A percentile compares a stretch with the other conserved stretches of the same genome.
Conservation (phyloP, 2,888 invertebrate genomes). For the Rugalucina vietnamica region DNA sequence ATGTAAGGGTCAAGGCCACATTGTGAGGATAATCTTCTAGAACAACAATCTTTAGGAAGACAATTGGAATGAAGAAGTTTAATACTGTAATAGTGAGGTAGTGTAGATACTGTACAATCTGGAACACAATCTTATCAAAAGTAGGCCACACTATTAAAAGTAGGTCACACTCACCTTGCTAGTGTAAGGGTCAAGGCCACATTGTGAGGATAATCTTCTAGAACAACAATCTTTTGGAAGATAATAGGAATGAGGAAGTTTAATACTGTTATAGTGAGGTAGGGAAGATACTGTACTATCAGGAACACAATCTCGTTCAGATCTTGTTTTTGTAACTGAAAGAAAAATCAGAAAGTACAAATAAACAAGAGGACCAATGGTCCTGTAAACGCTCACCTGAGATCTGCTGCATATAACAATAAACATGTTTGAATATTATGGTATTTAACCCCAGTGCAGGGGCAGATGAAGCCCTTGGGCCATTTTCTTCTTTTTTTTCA, state of each 20-base stretch:
- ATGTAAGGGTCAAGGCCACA: constrained; percentile 88
- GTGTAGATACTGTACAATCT: constrained; percentile 90
- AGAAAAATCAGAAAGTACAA: background rate
- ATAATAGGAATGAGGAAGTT: constrained; percentile 89
- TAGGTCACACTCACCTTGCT: constrained; percentile 85
- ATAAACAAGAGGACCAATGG: too few species aligned
- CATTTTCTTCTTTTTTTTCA: too few species aligned
- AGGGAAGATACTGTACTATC: constrained; percentile 90
- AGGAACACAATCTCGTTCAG: constrained; percentile 81
- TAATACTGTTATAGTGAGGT: constrained; percentile 88
- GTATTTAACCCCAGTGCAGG: too few species aligned
- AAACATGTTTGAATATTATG: too few species aligned
- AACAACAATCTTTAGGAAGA: constrained; percentile 89
- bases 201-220: constrained; percentile 91
- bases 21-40: constrained; percentile 91
- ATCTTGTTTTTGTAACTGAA: constrained; percentile 68
- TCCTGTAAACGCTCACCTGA: too few species aligned
- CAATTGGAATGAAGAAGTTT: constrained; percentile 89
- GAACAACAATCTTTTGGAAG: constrained; percentile 89
- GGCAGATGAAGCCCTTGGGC: too few species aligned
- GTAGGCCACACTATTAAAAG: too few species aligned
- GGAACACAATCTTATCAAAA: constrained; percentile 79
- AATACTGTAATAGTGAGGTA: constrained; percentile 91
- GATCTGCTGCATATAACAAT: too few species aligned
- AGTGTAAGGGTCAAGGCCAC: constrained; percentile 89